A percentile compares a stretch with the other conserved stretches of the same genome.
Conservation (phyloP, 1,140 invertebrate genomes). For the Solenopsis invicta region DNA sequence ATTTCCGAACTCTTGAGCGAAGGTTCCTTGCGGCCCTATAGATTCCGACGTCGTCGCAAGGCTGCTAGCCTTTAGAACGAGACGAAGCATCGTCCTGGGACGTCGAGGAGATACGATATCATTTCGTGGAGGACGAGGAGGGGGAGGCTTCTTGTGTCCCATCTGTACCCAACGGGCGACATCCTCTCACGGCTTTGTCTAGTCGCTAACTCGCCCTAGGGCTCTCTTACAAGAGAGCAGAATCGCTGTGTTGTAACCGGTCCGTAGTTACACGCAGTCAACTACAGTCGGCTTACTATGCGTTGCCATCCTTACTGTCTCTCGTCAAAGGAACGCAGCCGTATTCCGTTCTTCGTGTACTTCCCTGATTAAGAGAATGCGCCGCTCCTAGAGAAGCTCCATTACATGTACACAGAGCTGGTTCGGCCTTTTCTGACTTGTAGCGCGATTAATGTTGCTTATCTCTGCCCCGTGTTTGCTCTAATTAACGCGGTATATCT, state of each 20-base stretch:
- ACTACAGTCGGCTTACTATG: slow-evolving; percentile 22
- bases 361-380: slow-evolving; percentile 25
- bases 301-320: slow-evolving; percentile 16
- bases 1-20: slow-evolving; percentile 43
- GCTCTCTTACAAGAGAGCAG: neutral
- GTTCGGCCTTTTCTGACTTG: slow-evolving; percentile 2
- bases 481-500: neutral
- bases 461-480: neutral
- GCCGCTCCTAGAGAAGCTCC: neutral
- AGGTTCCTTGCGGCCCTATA: slow-evolving; percentile 48
- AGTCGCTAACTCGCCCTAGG: slow-evolving; percentile 5
- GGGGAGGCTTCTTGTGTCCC: slow-evolving; percentile 40
- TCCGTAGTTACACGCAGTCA: slow-evolving; percentile 43
- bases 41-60: slow-evolving; percentile 35
- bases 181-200: slow-evolving; percentile 55
- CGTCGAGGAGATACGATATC: slow-evolving; percentile 48
- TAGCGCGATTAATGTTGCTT: neutral
- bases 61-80: slow-evolving; percentile 37
- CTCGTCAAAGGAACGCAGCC: slow-evolving; percentile 45
- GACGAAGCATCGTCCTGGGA: slow-evolving; percentile 47
- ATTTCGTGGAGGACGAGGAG: slow-evolving; percentile 2
- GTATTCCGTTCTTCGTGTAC: neutral
- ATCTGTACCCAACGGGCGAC: slow-evolving; percentile 48
- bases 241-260: slow-evolving; percentile 35
- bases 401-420: neutral